Percentiles rank a stretch among this genome's conserved stretches.
These are phyloP conservation scores for Knipowitschia caucasica DNA, from an alignment of 2,797 vertebrate genomes.

Conservation along the genomic window DNA sequence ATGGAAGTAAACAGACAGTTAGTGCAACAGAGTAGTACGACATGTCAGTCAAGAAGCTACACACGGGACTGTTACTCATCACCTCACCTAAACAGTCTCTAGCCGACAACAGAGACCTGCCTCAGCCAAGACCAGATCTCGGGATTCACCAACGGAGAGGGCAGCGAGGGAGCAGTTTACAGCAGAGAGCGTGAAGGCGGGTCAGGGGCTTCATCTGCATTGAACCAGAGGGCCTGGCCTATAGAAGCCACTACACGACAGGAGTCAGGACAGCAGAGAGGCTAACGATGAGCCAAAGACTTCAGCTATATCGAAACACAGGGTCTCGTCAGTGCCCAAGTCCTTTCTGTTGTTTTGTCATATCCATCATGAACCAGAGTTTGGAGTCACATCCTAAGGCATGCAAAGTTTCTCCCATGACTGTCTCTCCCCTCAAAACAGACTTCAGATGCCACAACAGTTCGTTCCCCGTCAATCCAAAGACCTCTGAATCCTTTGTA, in stretches of 20 bases:
- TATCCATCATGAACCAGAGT: conserved; percentile 79
- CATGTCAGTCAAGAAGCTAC: conserved; percentile 79
- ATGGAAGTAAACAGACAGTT: conserved; percentile 83
- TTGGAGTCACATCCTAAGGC: conserved; percentile 88
- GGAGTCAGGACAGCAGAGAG: conserved; percentile 70
- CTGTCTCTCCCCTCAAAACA: conserved; percentile 75
- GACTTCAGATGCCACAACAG: conserved; percentile 69
- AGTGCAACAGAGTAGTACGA: conserved; percentile 62
- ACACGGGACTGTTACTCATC: conserved; percentile 89
- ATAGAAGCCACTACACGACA: conserved; percentile 71
- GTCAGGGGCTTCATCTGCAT: conserved; percentile 76
- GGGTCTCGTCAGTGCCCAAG: conserved; percentile 81
- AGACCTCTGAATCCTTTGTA: conserved; percentile 75
- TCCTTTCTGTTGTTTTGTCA: conserved; percentile 72
- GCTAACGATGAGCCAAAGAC: conserved; percentile 87
- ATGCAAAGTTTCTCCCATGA: conserved; percentile 88
- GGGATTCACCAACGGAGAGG: conserved; percentile 81
- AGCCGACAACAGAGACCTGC: conserved; percentile 87
- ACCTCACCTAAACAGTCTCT: conserved; percentile 89
- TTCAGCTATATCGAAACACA: conserved; percentile 91
- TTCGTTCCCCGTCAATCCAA: conserved; percentile 80
- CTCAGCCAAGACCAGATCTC: conserved; percentile 83
- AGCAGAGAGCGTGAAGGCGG: conserved; percentile 78
- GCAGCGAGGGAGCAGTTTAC: conserved; percentile 69
- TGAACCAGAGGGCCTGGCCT: conserved; percentile 82